Base-by-base conservation (phyloP, 2,797 vertebrate species). In the Sebastes baramenuke region DNA sequence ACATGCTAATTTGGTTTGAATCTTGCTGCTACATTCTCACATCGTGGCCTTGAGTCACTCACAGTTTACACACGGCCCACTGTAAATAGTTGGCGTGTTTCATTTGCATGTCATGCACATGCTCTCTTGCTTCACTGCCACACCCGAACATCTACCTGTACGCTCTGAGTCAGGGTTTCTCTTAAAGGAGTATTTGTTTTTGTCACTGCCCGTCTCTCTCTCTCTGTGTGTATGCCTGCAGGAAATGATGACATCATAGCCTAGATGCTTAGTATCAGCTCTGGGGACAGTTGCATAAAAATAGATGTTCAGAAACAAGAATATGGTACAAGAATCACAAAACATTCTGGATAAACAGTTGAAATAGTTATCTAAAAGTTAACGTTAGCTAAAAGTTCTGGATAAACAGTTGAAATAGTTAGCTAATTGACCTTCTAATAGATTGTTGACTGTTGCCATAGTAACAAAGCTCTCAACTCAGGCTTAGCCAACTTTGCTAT, bases 211-310 rank as follows among this genome's bases (percentile, higher is more conserved):
- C 4, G 30, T 1, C 42, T 46, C 42, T 46, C 36, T 38, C 36
- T 14, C 36, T 38, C 12, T 38, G 12, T 38, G 2, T 54, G 24
- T 36, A 13, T 24, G 72, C 14, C 29, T 67, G 4, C 25, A 72
- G 71, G 27, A 76, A 72, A 30, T n/a, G 27, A 70, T 73, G 34
- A 70, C 42, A 36, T 75, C 72, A 65, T 14, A 18, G 49, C 7
- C 20, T 4, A 6, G n/a, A 49, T 6, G 22, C n/a, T 5, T 32
- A 55, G 22, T 24, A 34, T 36, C 59, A 66, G 30, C 54, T 67
- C 2, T 3, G 49, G 20, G 49, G 20, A 20, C 49, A 52, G 49
- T n/a, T 52, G 49, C 20, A 52, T 52, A 20, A 52, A 52, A 52
- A n/a, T 10, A 52, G 49, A 38, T 38, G 36, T 38, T 38, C 36